A percentile compares a stretch with the other conserved stretches of the same genome.
phyloP scores from a whole-genome alignment of 1,140 invertebrate genomes.

The Dreissena rostriformis region DNA sequence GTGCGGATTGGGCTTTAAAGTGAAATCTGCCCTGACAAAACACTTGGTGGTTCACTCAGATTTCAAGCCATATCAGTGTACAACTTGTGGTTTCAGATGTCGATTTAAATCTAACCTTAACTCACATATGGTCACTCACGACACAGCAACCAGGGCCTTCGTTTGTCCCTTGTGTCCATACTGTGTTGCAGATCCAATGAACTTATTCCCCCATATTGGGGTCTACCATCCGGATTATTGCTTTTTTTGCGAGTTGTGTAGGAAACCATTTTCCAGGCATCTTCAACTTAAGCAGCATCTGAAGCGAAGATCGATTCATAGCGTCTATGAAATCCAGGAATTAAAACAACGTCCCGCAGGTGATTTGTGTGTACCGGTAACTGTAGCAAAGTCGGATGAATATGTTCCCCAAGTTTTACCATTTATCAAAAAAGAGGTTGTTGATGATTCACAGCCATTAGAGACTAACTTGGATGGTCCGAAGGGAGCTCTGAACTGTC shows the following conservation, averaged over 20 bases:
- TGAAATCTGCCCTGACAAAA: slow-evolving; percentile 58
- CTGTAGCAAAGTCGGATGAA: no score
- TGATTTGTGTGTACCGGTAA: not conserved
- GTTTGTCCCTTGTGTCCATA: slow-evolving; percentile 69
- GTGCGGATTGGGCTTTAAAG: slow-evolving; percentile 62
- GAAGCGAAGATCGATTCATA: slow-evolving; percentile 58
- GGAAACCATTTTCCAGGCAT: slow-evolving; percentile 67
- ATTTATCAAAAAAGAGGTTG: not conserved
- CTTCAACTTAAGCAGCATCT: slow-evolving; percentile 64
- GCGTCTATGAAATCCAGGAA: slow-evolving; percentile 42
- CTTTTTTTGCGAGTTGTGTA: slow-evolving; percentile 70
- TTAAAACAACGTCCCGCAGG: slow-evolving; percentile 1
- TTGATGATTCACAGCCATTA: not conserved
- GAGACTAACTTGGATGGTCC: no score
- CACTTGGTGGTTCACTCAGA: slow-evolving; percentile 64
- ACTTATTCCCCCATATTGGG: slow-evolving; percentile 69
- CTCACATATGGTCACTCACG: slow-evolving; percentile 65
- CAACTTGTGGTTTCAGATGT: slow-evolving; percentile 61
- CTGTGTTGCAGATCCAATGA: slow-evolving; percentile 54
- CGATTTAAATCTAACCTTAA: slow-evolving; percentile 60
- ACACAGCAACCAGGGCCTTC: slow-evolving; percentile 55
- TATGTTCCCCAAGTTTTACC: no score
- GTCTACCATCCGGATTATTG: slow-evolving; percentile 66
- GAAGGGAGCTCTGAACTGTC: not conserved
- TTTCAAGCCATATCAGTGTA: slow-evolving; percentile 63